Percentiles rank a stretch among this genome's conserved stretches.
phyloP scores from a whole-genome alignment of 2,113 vertebrate species.

The Gavia stellata region DNA sequence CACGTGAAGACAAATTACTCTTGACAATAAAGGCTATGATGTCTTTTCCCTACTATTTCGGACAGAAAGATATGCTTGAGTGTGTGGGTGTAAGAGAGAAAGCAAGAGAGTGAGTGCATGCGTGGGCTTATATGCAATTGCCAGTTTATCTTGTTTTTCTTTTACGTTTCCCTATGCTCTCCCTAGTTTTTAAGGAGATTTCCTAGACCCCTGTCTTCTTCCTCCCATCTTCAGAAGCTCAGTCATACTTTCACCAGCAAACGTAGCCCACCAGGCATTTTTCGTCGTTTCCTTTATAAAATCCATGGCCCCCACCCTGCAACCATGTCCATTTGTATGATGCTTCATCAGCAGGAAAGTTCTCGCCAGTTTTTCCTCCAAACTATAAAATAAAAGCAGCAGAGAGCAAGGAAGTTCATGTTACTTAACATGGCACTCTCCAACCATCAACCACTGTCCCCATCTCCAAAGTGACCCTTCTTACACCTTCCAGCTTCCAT shows the following conservation, averaged over 20 bases:
- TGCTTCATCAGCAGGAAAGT: neutral
- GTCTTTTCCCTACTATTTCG: neutral
- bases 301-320: neutral
- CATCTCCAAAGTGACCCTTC: neutral
- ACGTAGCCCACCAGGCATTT: neutral
- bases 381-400: neutral
- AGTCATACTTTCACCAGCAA: neutral
- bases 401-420: neutral
- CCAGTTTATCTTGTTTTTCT: conserved; percentile 23
- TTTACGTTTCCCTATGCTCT: neutral
- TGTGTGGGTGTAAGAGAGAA: neutral
- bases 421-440: neutral
- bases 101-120: neutral
- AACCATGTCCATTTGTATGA: neutral
- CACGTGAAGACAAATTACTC: neutral
- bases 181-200: neutral
- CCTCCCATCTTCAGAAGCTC: neutral
- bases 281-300: neutral
- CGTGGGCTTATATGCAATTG: neutral
- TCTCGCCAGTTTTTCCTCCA: neutral
- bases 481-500: neutral
- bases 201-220: neutral
- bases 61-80: neutral
- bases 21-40: neutral
- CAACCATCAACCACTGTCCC: neutral